Evolutionary conservation across 2,888 invertebrate species (phyloP), one percentile per base, ranked within the genome.

Genomic region (Alviniconcha strummeri): DNA sequence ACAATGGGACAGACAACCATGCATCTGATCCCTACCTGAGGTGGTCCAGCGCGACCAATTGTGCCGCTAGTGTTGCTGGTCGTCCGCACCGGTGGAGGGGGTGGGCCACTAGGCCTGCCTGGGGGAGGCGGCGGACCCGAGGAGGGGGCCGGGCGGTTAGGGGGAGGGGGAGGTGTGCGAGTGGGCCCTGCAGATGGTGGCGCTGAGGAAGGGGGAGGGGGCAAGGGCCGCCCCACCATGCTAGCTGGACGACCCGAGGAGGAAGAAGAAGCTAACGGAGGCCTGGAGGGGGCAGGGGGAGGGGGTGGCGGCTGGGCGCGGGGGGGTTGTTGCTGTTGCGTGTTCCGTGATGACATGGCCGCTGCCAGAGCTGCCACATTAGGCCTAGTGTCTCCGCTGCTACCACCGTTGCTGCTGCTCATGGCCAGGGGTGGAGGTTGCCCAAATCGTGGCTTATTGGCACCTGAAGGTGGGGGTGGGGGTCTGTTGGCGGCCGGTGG

Each of bases 381-480:
- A 15, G 84, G 81, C 57, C 78, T 57, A 15, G 79, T 55, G n/a
- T 82, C 54, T 52, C 64, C 60, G 52, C 64, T 56, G 9, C 55
- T 19, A 19, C 75, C 75, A 78, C 64, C 52, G 5, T 57, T 54
- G 54, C 57, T 72, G 82, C 80, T 81, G 9, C 84, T 77, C n/a
- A 85, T 81, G 57, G 82, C 82, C 19, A 85, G 85, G 55, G 87
- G 84, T 5, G 86, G 85, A 15, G 85, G 82, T 9, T 85, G 83
- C 8, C 74, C 67, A 19, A 78, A n/a, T 56, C 78, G 76, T 13
- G 96, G 74, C 86, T 88, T 56, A 95, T 92, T 88, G 94, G 88
- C 54, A 9, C 60, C 60, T 55, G 87, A 67, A 8, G 86, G 88
- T 5, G 87, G 87, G 8, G 85, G 87, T 56, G 84, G 85, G 36